These are phyloP conservation scores for Branchipolynoe longqiensis DNA, from an alignment of 2,888 invertebrate species.

Conservation along the genomic window DNA sequence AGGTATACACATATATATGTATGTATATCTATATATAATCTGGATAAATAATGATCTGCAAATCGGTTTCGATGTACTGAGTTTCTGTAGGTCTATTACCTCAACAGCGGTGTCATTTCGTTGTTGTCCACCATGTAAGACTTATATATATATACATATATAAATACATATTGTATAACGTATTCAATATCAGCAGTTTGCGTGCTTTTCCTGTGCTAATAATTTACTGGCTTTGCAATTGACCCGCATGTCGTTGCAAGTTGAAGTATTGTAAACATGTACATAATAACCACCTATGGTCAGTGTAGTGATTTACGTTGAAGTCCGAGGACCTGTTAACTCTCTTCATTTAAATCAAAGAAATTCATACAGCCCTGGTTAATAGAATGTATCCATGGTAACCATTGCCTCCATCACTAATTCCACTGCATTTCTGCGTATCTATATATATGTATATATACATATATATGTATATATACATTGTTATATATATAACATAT, in stretches of 20 bases:
- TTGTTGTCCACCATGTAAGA: slow-evolving; percentile 48
- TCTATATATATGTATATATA: too few relatives aligned
- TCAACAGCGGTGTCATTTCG: slow-evolving; percentile 6
- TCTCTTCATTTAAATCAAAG: background rate
- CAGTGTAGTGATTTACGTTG: slow-evolving; percentile 7
- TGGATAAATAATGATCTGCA: slow-evolving; percentile 5
- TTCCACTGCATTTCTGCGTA: too few relatives aligned
- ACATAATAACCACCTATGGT: slow-evolving; percentile 26
- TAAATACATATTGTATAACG: slow-evolving; percentile 21
- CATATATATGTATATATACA: too few relatives aligned
- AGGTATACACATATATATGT: too few relatives aligned
- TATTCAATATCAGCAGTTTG: slow-evolving; percentile 25
- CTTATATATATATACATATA: slow-evolving; percentile 37
- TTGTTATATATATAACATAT: too few relatives aligned
- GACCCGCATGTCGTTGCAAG: slow-evolving; percentile 1
- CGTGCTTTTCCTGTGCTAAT: background rate
- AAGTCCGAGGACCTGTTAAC: background rate
- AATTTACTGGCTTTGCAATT: slow-evolving; percentile 23
- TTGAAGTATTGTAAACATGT: slow-evolving; percentile 44
- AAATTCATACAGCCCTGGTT: too few relatives aligned
- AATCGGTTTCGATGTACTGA: slow-evolving; percentile 30
- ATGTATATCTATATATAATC: too few relatives aligned
- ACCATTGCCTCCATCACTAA: too few relatives aligned
- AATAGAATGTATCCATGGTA: too few relatives aligned
- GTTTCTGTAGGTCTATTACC: background rate